Evolutionary conservation across 2,113 vertebrate species (phyloP).

Genomic region (Baryphthengus martii): DNA sequence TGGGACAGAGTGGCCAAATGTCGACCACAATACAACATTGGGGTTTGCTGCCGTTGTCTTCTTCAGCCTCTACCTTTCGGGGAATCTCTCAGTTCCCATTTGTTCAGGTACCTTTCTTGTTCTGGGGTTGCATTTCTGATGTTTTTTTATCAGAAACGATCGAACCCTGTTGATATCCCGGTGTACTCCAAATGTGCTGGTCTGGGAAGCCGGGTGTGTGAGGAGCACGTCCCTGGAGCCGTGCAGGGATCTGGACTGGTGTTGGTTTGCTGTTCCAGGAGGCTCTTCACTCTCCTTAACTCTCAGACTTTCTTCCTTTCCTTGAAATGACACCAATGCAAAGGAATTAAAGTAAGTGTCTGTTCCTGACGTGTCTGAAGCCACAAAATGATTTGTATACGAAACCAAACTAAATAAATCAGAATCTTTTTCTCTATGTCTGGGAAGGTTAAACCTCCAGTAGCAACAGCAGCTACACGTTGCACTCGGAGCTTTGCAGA

Average conservation of each 20-base stretch:
- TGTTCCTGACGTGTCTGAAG: neutral
- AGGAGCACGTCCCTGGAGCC: rapidly evolving
- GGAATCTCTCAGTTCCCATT: neutral
- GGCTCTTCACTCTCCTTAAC: neutral
- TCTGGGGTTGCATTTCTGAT: neutral
- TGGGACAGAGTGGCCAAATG: neutral
- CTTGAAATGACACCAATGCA: neutral
- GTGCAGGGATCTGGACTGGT: rapidly evolving
- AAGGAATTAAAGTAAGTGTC: neutral
- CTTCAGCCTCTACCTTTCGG: rapidly evolving
- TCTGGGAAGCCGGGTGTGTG: neutral
- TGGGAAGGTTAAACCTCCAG: neutral
- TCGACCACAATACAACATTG: rapidly evolving
- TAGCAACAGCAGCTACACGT: neutral
- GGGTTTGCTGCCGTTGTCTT: neutral
- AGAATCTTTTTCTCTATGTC: neutral
- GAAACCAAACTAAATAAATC: neutral
- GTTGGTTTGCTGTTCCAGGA: rapidly evolving
- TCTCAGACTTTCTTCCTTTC: neutral
- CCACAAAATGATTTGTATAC: neutral
- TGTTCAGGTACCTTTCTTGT: neutral
- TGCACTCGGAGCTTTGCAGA: neutral
- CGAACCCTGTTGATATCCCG: rapidly evolving
- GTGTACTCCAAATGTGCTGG: rapidly evolving
- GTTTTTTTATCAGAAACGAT: rapidly evolving